Base-by-base conservation (phyloP, 2,888 invertebrate species). In the Hirtodrosophila histrioides region DNA sequence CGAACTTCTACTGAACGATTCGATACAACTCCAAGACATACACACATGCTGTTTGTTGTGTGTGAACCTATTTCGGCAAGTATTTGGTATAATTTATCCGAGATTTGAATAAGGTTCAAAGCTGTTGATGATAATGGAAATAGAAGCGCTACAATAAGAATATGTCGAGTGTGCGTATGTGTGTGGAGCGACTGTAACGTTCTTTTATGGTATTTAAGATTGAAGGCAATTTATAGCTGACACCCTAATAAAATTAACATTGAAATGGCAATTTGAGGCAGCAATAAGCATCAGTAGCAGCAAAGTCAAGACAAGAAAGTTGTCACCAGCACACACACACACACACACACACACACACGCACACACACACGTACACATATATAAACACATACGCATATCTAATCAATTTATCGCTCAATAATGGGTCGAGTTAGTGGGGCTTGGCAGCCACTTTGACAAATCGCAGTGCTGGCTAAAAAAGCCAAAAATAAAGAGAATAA, bases 181-280 rank as follows among this genome's bases (percentile, higher is more conserved):
- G 45, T 43, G 54, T 51, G 60, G 53, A 29, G 11, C 35, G 49
- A 69, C 65, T 85, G 88, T 78, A 58, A 62, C 88, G 72, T 41
- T 62, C 76, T 85, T 87, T 88, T 88, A 88, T 88, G 81, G 78
- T 89, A 87, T 89, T 90, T 89, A 90, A 89, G 89, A 89, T 89
- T 90, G 86, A 81, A 82, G 78, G 75, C 76, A 80, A 89, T 90
- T 89, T 90, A 90, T 90, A 78, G 81, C 76, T 78, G 75, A 79
- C 87, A 88, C 89, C 81, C 77, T 79, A 90, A 89, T 89, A 89
- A 89, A 89, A 90, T 90, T 90, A 90, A 86, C 90, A 89, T 90
- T 75, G 84, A 83, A 89, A 89, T 82, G 81, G 75, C 89, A 84
- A 86, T 84, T 86, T 84, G 84, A 84, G 86, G 90, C 88, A 75